Base-by-base conservation (phyloP, 1,140 invertebrate species). In the Aphelinus atriplicis region DNA sequence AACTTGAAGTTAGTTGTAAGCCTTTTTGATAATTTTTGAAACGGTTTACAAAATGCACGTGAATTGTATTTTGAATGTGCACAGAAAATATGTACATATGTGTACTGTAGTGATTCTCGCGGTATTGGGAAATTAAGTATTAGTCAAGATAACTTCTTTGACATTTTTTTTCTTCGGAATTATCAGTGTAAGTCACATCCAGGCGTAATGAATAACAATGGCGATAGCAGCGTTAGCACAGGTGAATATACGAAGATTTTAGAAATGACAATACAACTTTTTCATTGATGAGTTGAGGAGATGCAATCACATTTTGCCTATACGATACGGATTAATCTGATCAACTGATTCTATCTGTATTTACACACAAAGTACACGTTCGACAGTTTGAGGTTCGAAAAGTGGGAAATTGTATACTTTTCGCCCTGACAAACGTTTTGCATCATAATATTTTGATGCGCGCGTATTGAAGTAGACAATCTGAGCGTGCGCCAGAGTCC, bases 41-140 rank as follows among this genome's bases (percentile, higher is more conserved):
- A 58, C 47, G 63, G 66, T 75, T 75, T 69, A 75, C 66, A 69
- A 75, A 70, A 67, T 53, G 5, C 73, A 70, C 60, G 65, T 74
- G 61, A 75, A 69, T 75, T 69, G 62, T 51, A 63, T 69, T 63
- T 68, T n/a, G 53, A 10, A 57, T 62, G 65, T 56, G 26, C 53
- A 70, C 4, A 55, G 48, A 42, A 62, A 66, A 60, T 53, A 74
- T 74, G 65, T 48, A 26, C 26, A 26, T 26, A 71, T 55, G 10
- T 62, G 58, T 62, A 9, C 62, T 53, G 56, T 50, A 61, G 47
- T 55, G 55, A 55, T 47, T 71, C 56, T 64, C 26, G 26, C 26
- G 26, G 26, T 26, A 26, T 26, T 46, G 1, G 10, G 43, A 62
- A 67, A 73, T 46, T 48, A 67, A 67, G 43, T 67, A 26, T 43